Evolutionary conservation across 2,797 vertebrate genomes (phyloP).

Genomic region (Silurus aristotelis): DNA sequence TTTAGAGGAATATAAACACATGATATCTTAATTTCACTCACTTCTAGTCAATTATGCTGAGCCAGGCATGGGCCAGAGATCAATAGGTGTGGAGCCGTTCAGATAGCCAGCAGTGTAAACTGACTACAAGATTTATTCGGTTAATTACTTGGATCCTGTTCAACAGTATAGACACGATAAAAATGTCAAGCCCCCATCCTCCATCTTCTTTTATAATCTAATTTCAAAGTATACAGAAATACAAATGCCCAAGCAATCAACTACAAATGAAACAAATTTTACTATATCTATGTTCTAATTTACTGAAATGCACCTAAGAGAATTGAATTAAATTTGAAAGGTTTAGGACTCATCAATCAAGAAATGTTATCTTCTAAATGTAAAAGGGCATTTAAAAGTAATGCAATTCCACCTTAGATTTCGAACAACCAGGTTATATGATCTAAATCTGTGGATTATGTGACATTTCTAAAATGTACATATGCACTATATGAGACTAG

Average conservation of each 20-base stretch:
- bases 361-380: background rate
- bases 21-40: slow-evolving; percentile 50
- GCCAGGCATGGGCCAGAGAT: slow-evolving; percentile 61
- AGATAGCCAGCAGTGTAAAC: slow-evolving; percentile 64
- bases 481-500: background rate
- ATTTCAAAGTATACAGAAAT: slow-evolving; percentile 30
- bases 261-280: background rate
- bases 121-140: slow-evolving; percentile 71
- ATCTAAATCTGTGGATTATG: background rate
- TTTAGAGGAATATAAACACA: slow-evolving; percentile 40
- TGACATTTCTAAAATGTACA: background rate
- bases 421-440: background rate
- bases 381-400: background rate
- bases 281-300: too few relatives aligned
- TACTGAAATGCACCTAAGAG: background rate
- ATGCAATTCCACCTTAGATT: background rate
- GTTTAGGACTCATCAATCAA: background rate
- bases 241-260: background rate
- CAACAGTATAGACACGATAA: slow-evolving; percentile 57
- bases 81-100: slow-evolving; percentile 66
- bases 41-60: slow-evolving; percentile 63
- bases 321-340: background rate
- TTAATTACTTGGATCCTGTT: slow-evolving; percentile 69
- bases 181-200: slow-evolving; percentile 59
- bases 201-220: slow-evolving; percentile 39